Base-by-base conservation (phyloP, 1,140 invertebrate species). In the Bactericera cockerelli region DNA sequence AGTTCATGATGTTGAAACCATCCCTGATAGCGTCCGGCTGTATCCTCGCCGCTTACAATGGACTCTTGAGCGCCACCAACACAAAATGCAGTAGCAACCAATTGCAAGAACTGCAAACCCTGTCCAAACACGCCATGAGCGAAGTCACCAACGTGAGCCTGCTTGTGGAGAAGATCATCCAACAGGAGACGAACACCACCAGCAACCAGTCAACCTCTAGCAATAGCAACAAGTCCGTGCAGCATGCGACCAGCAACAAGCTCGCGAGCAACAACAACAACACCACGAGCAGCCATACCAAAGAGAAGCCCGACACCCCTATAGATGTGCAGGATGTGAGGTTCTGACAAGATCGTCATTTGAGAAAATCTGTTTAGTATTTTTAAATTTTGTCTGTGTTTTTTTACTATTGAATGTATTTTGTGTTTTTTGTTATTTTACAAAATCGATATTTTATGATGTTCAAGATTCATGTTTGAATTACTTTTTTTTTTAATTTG, bases 221-320 rank as follows among this genome's bases (percentile, higher is more conserved):
- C 28, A 49, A 49, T 49, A 49, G n/a, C 42, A 49, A 49, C 42
- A 49, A 49, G 22, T 6, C 42, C 6, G 22, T 16, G n/a, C 8
- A 4, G 19, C 42, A 16, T 49, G 4, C n/a, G 6, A 19, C 4
- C 19, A 19, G 42, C 19, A 49, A 49, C 4, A 4, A 16, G 8
- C n/a, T 10, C 22, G 42, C 42, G 3, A 49, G 42, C 22, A 16
- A 49, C 22, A 31, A 31, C 13, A 31, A 31, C 13, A 31, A 31
- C 13, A 31, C 4, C 13, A 22, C 3, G 3, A 22, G 22, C 8
- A 16, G n/a, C 19, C 42, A 49, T 6, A 49, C 42, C 42, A 49
- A 49, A 49, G 42, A 16, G n/a, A 49, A 49, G n/a, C 42, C 42
- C 6, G 42, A 49, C 42, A 49, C 42, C 22, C 42, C 42, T n/a